phyloP scores from a whole-genome alignment of 2,797 vertebrate genomes.

The Alfaro cultratus region DNA sequence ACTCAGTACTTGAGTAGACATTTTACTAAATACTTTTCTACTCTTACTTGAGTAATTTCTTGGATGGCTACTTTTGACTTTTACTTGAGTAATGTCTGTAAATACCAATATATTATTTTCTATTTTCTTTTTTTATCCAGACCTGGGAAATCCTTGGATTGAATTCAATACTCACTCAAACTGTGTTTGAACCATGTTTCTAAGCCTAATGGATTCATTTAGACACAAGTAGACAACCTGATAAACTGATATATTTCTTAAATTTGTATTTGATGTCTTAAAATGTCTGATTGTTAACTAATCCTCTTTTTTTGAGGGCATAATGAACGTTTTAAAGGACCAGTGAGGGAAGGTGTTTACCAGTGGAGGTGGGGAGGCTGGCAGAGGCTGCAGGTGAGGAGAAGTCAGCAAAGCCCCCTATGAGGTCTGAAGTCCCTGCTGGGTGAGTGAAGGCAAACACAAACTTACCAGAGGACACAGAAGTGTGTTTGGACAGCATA shows the following conservation, averaged over 20 bases:
- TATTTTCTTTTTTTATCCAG: not conserved
- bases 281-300: not conserved
- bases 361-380: conserved; percentile 85
- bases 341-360: conserved; percentile 72
- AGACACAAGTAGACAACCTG: not conserved
- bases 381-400: conserved; percentile 89
- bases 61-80: no score
- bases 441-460: conserved; percentile 25
- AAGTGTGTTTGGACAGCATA: not conserved
- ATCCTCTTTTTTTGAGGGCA: not conserved
- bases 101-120: no score
- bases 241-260: not conserved
- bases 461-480: not conserved
- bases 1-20: no score
- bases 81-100: no score
- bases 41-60: no score
- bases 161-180: not conserved
- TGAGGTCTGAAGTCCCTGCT: conserved; percentile 85
- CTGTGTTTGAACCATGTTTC: not conserved
- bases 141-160: not conserved
- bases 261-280: not conserved
- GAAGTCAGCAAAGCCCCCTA: conserved; percentile 96
- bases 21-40: no score
- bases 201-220: not conserved
- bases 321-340: not conserved